Base-by-base conservation (phyloP, 1,140 invertebrate genomes). In the Drosophila cardini region DNA sequence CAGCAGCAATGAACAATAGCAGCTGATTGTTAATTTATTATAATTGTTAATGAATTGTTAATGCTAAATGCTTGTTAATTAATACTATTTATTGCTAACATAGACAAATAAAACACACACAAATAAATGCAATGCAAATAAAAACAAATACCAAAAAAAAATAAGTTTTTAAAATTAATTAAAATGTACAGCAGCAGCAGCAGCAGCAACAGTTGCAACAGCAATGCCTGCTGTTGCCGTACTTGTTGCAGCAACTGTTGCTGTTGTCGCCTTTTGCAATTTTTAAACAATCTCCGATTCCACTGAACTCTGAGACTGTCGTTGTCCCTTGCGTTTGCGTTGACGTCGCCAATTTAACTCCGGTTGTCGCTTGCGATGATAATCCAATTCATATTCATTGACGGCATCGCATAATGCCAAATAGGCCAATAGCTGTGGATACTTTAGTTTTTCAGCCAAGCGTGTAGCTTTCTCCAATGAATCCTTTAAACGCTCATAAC, bases 31-130 rank as follows among this genome's bases (percentile, higher is more conserved):
- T 78, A 78, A 78, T 74, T 78, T 70, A 78, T 78, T 61, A 58
- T 82, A 82, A 87, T 87, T 87, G 79, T 87, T 87, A 86, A 87
- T 86, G 82, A 81, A 69, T 85, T 86, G 83, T 86, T 86, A 87
- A 79, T 76, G 80, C 63, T 61, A 72, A 76, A 69, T 64, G 83
- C 79, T 53, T 86, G 82, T 86, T 86, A 85, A 85, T 78, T 85
- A 76, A 79, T 87, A 76, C 57, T 87, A 87, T 86, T 87, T 86
- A 87, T 87, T 86, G 81, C 62, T 80, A 80, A 52, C 78, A 68
- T 78, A 75, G 45, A 71, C 34, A 86, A 78, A 45, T 30, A 62
- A 62, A 32, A 34, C 53, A 69, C 62, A 85, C n/a, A 67, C 46
- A 26, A 72, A 72, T 60, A 53, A 58, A 60, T 61, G 11, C 8